These are phyloP conservation scores for Polylopha cassiicola DNA, from an alignment of 2,888 invertebrate species.

Conservation along the genomic window DNA sequence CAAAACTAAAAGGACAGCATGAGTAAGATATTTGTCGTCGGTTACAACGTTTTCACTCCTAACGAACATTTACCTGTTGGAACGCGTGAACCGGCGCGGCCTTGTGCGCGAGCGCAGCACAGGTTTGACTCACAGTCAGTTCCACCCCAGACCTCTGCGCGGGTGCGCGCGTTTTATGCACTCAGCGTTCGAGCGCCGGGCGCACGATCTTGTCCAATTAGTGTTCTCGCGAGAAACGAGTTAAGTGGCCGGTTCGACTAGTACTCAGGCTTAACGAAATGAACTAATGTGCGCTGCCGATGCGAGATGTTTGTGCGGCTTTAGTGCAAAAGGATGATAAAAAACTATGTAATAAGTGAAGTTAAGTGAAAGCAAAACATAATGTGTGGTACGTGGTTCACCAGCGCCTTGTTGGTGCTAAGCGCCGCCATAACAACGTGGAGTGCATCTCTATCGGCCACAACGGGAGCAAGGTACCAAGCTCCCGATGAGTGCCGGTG, in stretches of 20 bases:
- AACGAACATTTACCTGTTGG: slow-evolving; percentile 75
- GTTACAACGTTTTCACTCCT: slow-evolving; percentile 53
- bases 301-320: slow-evolving; percentile 56
- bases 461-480: slow-evolving; percentile 81
- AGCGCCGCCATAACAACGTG: slow-evolving; percentile 58
- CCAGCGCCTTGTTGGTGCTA: slow-evolving; percentile 61
- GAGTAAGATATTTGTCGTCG: slow-evolving; percentile 47
- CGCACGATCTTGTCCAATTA: slow-evolving; percentile 73
- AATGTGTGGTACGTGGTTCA: slow-evolving; percentile 65
- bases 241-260: slow-evolving; percentile 72
- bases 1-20: slow-evolving; percentile 50
- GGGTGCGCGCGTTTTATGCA: slow-evolving; percentile 62
- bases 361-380: slow-evolving; percentile 51
- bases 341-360: slow-evolving; percentile 70
- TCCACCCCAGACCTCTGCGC: slow-evolving; percentile 71
- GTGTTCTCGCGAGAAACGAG: slow-evolving; percentile 73
- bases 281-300: slow-evolving; percentile 51
- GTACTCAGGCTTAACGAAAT: slow-evolving; percentile 53
- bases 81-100: slow-evolving; percentile 78
- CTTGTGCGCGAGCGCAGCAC: slow-evolving; percentile 78
- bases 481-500: slow-evolving; percentile 90
- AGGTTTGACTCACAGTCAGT: slow-evolving; percentile 70
- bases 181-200: slow-evolving; percentile 43
- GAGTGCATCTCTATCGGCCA: slow-evolving; percentile 69
- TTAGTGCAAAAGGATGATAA: slow-evolving; percentile 55